phyloP scores from a whole-genome alignment of 2,797 vertebrate genomes.

The Onychomys arenicola region DNA sequence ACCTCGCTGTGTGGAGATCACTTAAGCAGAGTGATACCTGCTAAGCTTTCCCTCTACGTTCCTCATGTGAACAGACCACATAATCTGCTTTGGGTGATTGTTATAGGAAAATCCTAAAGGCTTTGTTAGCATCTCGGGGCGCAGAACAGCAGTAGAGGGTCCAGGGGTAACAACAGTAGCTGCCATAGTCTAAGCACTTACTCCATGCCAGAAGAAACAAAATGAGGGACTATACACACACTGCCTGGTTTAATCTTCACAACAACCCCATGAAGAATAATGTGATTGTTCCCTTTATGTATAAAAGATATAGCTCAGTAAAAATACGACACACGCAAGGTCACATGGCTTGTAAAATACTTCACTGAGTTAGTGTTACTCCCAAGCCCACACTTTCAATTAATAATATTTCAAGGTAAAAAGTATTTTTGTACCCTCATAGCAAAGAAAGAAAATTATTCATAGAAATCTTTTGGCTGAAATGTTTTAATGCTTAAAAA shows the following conservation, averaged over 20 bases:
- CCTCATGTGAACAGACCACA: neutral
- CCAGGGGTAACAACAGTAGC: neutral
- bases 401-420: conserved; percentile 62
- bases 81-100: neutral
- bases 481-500: conserved; percentile 75
- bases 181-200: neutral
- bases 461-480: conserved; percentile 69
- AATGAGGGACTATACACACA: neutral
- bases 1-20: neutral
- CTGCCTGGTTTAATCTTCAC: conserved; percentile 2
- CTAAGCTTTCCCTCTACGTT: neutral
- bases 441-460: conserved; percentile 73
- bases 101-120: conserved; percentile 5
- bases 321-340: conserved; percentile 55
- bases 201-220: neutral
- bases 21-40: neutral
- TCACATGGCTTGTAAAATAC: conserved; percentile 13
- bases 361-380: neutral
- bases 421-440: conserved; percentile 59
- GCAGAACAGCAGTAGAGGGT: neutral
- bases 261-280: neutral
- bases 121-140: neutral
- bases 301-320: conserved; percentile 37
- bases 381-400: conserved; percentile 50
- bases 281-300: neutral